These are phyloP conservation scores for Drosophila serrata DNA, from an alignment of 1,140 invertebrate genomes.

Conservation along the genomic window DNA sequence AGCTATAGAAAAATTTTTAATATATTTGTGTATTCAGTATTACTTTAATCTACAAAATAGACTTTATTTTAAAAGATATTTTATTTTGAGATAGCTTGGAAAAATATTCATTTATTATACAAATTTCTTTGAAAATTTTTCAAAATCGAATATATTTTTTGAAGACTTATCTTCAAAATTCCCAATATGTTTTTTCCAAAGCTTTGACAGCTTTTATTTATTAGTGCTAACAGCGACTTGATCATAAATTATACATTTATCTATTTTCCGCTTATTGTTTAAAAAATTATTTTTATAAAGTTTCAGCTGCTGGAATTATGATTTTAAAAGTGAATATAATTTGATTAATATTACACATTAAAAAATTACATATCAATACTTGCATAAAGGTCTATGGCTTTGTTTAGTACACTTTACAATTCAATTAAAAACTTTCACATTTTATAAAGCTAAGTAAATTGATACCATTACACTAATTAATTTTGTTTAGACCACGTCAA, in stretches of 20 bases:
- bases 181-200: background rate
- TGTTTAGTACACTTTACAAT: background rate
- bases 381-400: too few relatives aligned
- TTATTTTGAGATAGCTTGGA: background rate
- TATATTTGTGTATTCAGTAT: background rate
- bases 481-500: background rate
- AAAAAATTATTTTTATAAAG: too few relatives aligned
- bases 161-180: background rate
- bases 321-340: too few relatives aligned
- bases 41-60: background rate
- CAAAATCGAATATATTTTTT: background rate
- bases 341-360: too few relatives aligned
- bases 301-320: too few relatives aligned
- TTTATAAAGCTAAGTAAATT: background rate
- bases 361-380: too few relatives aligned
- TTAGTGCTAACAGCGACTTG: slow-evolving; percentile 2
- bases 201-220: slow-evolving; percentile 8
- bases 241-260: background rate
- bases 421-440: background rate
- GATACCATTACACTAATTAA: slow-evolving; percentile 30
- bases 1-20: slow-evolving; percentile 1
- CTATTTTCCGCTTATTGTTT: background rate
- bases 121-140: background rate
- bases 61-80: background rate
- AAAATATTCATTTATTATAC: background rate